These are phyloP conservation scores for Syrrhaptes paradoxus DNA, from an alignment of 2,113 vertebrate genomes.

Conservation along the genomic window DNA sequence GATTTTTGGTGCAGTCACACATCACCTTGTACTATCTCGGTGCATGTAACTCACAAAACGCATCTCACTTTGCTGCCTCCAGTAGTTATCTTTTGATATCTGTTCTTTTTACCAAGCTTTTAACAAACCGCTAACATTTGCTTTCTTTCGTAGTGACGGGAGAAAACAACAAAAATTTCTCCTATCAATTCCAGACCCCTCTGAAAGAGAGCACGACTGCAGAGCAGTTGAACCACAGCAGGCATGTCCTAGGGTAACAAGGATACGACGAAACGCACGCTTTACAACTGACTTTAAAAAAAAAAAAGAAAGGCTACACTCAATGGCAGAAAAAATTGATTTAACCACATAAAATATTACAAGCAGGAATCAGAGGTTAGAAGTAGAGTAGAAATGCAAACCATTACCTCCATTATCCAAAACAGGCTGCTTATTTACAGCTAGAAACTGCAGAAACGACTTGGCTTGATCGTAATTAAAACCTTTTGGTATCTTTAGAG, in stretches of 20 bases:
- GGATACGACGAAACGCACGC: conserved; percentile 3
- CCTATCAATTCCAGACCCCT: neutral
- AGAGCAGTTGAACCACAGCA: neutral
- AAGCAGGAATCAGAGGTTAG: conserved; percentile 66
- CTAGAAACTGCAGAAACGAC: conserved; percentile 10
- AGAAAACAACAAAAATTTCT: neutral
- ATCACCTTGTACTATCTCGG: neutral
- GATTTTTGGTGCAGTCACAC: neutral
- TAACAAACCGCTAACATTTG: neutral
- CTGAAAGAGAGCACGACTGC: neutral
- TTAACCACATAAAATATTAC: conserved; percentile 65
- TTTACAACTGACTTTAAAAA: neutral
- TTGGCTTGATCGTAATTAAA: conserved; percentile 65
- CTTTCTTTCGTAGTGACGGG: neutral
- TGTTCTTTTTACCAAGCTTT: neutral
- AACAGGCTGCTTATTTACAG: conserved; percentile 46
- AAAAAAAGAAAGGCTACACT: conserved; percentile 5
- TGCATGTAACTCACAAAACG: neutral
- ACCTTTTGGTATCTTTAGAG: conserved; percentile 72
- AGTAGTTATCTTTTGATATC: neutral
- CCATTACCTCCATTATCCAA: conserved; percentile 66
- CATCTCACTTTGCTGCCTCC: neutral
- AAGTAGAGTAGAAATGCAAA: conserved; percentile 60
- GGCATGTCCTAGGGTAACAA: conserved; percentile 42
- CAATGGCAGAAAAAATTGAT: conserved; percentile 69